These are phyloP conservation scores for Emmelina monodactyla DNA, from an alignment of 2,888 invertebrate species.

Conservation along the genomic window DNA sequence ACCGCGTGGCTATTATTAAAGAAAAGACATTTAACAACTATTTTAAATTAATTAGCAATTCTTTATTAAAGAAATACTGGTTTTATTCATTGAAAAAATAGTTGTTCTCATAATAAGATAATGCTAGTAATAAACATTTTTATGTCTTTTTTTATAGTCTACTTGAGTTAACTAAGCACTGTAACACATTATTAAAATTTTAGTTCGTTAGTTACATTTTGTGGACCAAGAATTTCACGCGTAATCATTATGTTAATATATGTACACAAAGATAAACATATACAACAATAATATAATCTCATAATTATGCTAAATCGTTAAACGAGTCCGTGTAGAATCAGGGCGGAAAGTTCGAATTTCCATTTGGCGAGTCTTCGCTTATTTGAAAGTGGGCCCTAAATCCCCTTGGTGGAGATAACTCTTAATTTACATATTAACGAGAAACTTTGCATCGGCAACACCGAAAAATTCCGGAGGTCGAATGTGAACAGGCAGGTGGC, in stretches of 20 bases:
- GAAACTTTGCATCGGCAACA: conserved; percentile 56
- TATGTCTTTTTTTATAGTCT: conserved; percentile 39
- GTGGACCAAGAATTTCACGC: conserved; percentile 29
- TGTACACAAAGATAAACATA: conserved; percentile 32
- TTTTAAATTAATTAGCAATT: background rate
- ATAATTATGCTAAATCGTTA: conserved; percentile 49
- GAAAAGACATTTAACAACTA: conserved; percentile 2
- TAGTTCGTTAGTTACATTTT: conserved; percentile 31
- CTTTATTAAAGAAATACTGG: background rate
- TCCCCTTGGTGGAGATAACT: conserved; percentile 46
- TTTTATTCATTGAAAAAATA: conserved; percentile 16
- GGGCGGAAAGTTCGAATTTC: conserved; percentile 43
- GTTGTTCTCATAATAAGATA: conserved; percentile 31
- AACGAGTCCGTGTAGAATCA: conserved; percentile 40
- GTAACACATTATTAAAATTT: conserved; percentile 38
- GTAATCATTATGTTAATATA: conserved; percentile 36
- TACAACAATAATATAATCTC: conserved; percentile 37
- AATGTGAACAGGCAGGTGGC: conserved; percentile 55
- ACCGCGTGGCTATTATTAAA: too few relatives aligned
- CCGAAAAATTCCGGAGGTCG: conserved; percentile 49
- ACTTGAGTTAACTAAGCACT: conserved; percentile 38
- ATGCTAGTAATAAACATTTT: conserved; percentile 35
- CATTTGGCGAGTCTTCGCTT: conserved; percentile 34
- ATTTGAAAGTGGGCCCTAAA: conserved; percentile 45
- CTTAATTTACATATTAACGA: conserved; percentile 64